Percentiles rank a stretch among this genome's conserved stretches.
Evolutionary conservation across 2,797 vertebrate species (phyloP).

Genomic region (Pipistrellus nathusii): DNA sequence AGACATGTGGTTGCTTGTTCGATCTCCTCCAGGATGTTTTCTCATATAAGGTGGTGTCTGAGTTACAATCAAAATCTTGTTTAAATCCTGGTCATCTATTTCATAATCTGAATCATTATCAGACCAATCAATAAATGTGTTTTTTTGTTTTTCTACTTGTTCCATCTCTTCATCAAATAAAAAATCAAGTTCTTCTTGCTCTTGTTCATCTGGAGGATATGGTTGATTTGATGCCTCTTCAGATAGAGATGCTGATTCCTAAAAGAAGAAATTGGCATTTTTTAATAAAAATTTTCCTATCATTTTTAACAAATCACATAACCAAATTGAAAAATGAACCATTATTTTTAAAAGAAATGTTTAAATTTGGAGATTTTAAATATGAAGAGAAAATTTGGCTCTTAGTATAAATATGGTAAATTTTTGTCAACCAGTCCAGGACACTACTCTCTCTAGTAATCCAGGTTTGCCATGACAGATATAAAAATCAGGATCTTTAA

Average conservation of each 20-base stretch:
- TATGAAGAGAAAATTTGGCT: background rate
- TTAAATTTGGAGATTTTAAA: constrained; percentile 13
- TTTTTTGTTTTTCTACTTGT: constrained; percentile 91
- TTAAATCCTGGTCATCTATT: constrained; percentile 94
- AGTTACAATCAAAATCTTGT: constrained; percentile 97
- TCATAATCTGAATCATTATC: constrained; percentile 94
- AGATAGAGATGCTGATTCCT: constrained; percentile 77
- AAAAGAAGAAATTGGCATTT: constrained; percentile 43
- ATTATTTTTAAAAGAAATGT: too few relatives aligned
- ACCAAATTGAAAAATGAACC: background rate
- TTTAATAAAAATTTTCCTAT: background rate
- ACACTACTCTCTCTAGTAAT: background rate
- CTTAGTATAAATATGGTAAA: constrained; percentile 16
- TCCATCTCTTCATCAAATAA: constrained; percentile 96
- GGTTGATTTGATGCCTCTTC: constrained; percentile 75
- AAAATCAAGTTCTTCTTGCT: constrained; percentile 96
- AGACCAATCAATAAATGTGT: constrained; percentile 94
- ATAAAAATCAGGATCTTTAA: background rate
- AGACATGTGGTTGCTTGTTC: constrained; percentile 90
- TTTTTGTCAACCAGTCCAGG: background rate
- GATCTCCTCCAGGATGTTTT: constrained; percentile 92
- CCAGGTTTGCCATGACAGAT: background rate
- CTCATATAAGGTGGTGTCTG: constrained; percentile 94
- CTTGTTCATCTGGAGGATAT: constrained; percentile 83
- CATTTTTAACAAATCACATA: constrained; percentile 21